Base-by-base conservation (phyloP, 2,888 invertebrate genomes). In the Subacronicta megacephala region DNA sequence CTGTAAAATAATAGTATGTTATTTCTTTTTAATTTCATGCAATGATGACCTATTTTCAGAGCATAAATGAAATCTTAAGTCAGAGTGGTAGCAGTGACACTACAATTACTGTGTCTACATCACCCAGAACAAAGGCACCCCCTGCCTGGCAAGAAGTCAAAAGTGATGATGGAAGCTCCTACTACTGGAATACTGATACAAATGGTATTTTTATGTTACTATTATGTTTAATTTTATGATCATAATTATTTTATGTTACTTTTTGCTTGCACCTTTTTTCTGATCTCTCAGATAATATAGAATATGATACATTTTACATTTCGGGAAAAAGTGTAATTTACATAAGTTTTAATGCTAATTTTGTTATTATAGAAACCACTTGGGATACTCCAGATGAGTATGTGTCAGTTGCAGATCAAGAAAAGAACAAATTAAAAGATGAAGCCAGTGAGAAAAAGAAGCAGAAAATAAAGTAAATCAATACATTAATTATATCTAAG, bases 111-210 rank as follows among this genome's bases (percentile, higher is more conserved):
- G 66, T 83, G 3, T 61, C 79, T 29, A 75, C 66, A 31, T 72
- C 73, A 6, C 50, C 82, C 0, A 60, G 53, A 13, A 44, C 63
- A 16, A 84, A 81, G 62, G 64, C 75, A 69, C 80, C 74, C 1
- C 84, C 87, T 0, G 67, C 81, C 17, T 98, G 98, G 98, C 96
- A 97, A 66, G 98, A 98, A 88, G 96, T 96, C 0, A 95, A 95
- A 72, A 95, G 96, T 61, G 96, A 96, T 43, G 96, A 97, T 78
- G 98, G 97, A 0, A 95, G 96, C 73, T 95, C 96, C 0, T 98
- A 98, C 84, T 99, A 97, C 80, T 98, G 98, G 98, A 97, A 98
- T 86, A 96, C 95, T 1, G 95, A 96, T 68, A 98, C 97, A 31
- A 97, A 97, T 92, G 97, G 97, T 97, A 88, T 16, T 37, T n/a